Base-by-base conservation (phyloP, 2,888 invertebrate genomes). In the Drosophila barbarae region DNA sequence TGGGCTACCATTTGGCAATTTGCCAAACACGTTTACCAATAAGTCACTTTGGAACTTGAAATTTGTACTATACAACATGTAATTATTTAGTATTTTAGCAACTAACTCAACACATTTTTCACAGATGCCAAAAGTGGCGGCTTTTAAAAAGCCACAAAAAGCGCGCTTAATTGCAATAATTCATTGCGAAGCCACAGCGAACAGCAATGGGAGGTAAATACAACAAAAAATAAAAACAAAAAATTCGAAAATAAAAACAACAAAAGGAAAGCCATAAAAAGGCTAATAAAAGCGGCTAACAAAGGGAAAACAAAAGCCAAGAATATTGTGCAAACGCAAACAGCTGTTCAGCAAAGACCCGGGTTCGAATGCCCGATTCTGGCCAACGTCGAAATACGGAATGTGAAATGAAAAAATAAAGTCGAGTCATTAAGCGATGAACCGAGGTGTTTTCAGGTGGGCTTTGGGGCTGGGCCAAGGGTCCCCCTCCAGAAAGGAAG, bases 111-210 rank as follows among this genome's bases (percentile, higher is more conserved):
- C 54, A 46, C 66, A 68, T 63, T 61, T 61, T 58, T 58, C 61
- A 61, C 61, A 60, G 39, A 61, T 53, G 60, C 69, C 73, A 67
- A 73, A 72, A 70, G 60, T 72, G 81, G 74, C 77, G 71, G 72
- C 82, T 73, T 60, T 79, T 76, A 58, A 80, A 80, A 73, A 70
- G 77, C 68, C 69, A 77, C 74, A 77, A 77, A 82, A 79, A 71
- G 69, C 69, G 72, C 69, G 77, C 74, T 79, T 84, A 84, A 84
- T 84, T 84, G 83, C 83, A 84, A 84, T 84, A 81, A 74, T 79
- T 83, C 77, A 80, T 76, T 79, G 70, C 61, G 66, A 69, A 68
- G 73, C 74, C 28, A 21, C 61, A 34, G 59, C 56, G 44, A 55
- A 55, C 32, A 12, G 44, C 46, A 61, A 68, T 65, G 42, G 42